These are phyloP conservation scores for Morphnarchus princeps DNA, from an alignment of 2,113 vertebrate species.

Conservation along the genomic window DNA sequence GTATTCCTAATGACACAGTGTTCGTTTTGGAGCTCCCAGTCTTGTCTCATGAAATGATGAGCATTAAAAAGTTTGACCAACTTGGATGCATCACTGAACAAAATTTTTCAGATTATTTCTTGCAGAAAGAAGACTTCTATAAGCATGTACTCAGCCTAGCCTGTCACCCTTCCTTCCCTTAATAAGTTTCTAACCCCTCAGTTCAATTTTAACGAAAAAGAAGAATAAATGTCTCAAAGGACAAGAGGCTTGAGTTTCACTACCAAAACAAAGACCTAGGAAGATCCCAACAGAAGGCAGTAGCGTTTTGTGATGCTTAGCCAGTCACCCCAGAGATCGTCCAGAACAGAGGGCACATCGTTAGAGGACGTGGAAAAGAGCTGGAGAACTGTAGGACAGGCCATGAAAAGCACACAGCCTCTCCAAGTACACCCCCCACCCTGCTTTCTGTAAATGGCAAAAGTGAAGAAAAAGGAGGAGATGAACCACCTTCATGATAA, in stretches of 20 bases:
- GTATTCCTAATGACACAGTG: not conserved
- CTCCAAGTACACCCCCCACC: not conserved
- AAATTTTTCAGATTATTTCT: not conserved
- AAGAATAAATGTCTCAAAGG: not conserved
- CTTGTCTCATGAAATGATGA: not conserved
- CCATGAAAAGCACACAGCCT: not conserved
- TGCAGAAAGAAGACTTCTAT: not conserved
- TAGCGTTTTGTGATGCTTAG: not conserved
- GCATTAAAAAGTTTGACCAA: not conserved
- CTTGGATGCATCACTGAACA: not conserved
- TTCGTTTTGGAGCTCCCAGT: not conserved
- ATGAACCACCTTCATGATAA: not conserved
- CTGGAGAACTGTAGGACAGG: not conserved
- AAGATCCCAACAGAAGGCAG: not conserved
- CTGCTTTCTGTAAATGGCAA: not conserved
- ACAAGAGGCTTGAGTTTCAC: not conserved
- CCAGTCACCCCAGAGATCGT: not conserved
- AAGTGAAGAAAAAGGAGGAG: not conserved
- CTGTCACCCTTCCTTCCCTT: not conserved
- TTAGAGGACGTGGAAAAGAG: not conserved
- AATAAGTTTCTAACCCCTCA: not conserved
- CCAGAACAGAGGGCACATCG: not conserved
- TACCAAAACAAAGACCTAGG: not conserved
- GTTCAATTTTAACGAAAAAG: not conserved
- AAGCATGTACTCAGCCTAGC: not conserved